Evolutionary conservation across 2,797 vertebrate species (phyloP).

Genomic region (Semaprochilodus insignis): DNA sequence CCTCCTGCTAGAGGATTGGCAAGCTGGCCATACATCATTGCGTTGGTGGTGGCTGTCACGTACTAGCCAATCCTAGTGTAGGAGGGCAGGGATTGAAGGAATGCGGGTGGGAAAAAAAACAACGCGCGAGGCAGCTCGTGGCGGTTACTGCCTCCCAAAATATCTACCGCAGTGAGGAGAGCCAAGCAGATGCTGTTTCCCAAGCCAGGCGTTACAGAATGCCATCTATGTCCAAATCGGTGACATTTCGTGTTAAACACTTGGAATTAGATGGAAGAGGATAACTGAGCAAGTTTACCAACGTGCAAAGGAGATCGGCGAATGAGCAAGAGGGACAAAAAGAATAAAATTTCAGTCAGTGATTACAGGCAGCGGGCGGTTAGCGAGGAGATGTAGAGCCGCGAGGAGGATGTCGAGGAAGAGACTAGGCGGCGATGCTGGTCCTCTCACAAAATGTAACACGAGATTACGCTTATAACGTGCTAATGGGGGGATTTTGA

Average conservation of each 20-base stretch:
- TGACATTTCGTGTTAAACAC: not conserved
- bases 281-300: slow-evolving; percentile 61
- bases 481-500: slow-evolving; percentile 60
- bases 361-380: slow-evolving; percentile 63
- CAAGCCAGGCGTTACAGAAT: slow-evolving; percentile 22
- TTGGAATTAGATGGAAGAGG: slow-evolving; percentile 58
- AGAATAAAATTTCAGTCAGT: slow-evolving; percentile 69
- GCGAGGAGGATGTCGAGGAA: slow-evolving; percentile 73
- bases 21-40: not conserved
- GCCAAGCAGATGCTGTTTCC: slow-evolving; percentile 25
- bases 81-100: not conserved
- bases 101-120: not conserved
- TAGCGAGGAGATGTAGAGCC: slow-evolving; percentile 59
- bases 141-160: slow-evolving; percentile 2
- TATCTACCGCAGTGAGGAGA: slow-evolving; percentile 47
- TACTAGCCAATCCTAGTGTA: not conserved
- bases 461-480: slow-evolving; percentile 58
- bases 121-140: not conserved
- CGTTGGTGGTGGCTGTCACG: not conserved
- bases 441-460: slow-evolving; percentile 67
- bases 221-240: not conserved
- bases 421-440: slow-evolving; percentile 64
- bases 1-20: not conserved
- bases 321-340: not conserved
- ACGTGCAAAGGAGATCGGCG: slow-evolving; percentile 30